A percentile compares a stretch with the other conserved stretches of the same genome.
These are phyloP conservation scores for Scolopax mira DNA, from an alignment of 2,113 vertebrate genomes.

Conservation along the genomic window DNA sequence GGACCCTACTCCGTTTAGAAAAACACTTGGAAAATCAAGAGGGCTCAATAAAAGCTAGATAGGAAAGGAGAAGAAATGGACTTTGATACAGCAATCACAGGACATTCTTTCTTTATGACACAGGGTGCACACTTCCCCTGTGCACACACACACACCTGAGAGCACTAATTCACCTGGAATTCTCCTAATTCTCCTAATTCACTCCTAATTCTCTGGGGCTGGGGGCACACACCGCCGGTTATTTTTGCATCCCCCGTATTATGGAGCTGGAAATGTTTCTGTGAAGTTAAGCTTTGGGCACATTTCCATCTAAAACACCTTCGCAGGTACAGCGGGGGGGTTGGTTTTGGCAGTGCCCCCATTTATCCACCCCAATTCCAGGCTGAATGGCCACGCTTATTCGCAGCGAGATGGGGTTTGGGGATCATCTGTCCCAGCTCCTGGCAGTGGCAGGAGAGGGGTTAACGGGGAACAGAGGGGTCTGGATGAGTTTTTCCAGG, in stretches of 20 bases:
- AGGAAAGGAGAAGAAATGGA: neutral
- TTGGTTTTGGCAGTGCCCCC: constrained; percentile 49
- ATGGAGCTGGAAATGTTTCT: neutral
- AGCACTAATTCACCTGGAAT: neutral
- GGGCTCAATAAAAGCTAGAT: neutral
- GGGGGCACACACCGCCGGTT: neutral
- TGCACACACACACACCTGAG: constrained; percentile 5
- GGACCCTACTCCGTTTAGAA: neutral
- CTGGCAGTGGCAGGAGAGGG: neutral
- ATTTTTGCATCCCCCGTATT: neutral
- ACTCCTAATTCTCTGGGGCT: too few relatives aligned
- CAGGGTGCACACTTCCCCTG: neutral
- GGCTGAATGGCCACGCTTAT: neutral
- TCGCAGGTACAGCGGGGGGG: neutral
- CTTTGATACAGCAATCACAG: constrained; percentile 23
- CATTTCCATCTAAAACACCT: constrained; percentile 38
- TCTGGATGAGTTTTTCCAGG: neutral
- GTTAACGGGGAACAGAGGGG: neutral
- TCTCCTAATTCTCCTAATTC: too few relatives aligned
- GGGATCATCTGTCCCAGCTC: neutral
- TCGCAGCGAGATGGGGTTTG: neutral
- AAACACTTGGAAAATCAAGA: neutral
- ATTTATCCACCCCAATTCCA: neutral
- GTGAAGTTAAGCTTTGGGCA: constrained; percentile 4
- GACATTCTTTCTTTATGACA: constrained; percentile 25